phyloP scores from a whole-genome alignment of 2,888 invertebrate genomes.

The Leptinotarsa peninsularis region DNA sequence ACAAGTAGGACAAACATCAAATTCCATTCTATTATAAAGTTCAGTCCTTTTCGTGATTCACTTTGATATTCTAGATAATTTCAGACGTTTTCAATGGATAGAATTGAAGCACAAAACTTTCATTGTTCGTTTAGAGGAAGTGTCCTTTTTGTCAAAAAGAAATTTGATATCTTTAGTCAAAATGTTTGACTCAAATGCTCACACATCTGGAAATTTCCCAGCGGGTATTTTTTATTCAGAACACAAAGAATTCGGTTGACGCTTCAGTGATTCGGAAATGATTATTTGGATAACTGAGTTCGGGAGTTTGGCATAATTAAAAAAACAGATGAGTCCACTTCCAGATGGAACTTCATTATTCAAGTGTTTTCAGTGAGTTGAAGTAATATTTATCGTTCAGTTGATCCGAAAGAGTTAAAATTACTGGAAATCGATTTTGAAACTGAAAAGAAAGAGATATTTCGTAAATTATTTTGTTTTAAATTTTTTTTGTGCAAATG shows the following conservation, averaged over 20 bases:
- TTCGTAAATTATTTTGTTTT: no score
- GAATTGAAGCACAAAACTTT: not conserved
- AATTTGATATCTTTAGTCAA: not conserved
- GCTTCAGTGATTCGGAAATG: not conserved
- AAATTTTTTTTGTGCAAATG: no score
- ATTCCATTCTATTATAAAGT: not conserved
- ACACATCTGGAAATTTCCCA: not conserved
- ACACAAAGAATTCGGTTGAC: not conserved
- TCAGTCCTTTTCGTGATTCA: not conserved
- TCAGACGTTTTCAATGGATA: not conserved
- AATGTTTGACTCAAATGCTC: not conserved
- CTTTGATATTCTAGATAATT: not conserved
- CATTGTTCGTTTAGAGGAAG: not conserved
- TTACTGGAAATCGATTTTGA: no score
- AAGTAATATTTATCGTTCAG: no score
- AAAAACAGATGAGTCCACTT: no score
- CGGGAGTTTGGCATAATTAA: no score
- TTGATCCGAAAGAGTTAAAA: no score
- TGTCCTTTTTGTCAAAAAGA: not conserved
- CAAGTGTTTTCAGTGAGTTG: no score
- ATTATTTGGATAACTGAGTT: no score
- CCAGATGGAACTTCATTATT: no score
- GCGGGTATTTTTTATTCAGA: not conserved
- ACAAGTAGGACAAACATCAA: not conserved
- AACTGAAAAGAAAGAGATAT: no score